These are phyloP conservation scores for Rattus rattus DNA, from an alignment of 2,113 vertebrate species.

Conservation along the genomic window DNA sequence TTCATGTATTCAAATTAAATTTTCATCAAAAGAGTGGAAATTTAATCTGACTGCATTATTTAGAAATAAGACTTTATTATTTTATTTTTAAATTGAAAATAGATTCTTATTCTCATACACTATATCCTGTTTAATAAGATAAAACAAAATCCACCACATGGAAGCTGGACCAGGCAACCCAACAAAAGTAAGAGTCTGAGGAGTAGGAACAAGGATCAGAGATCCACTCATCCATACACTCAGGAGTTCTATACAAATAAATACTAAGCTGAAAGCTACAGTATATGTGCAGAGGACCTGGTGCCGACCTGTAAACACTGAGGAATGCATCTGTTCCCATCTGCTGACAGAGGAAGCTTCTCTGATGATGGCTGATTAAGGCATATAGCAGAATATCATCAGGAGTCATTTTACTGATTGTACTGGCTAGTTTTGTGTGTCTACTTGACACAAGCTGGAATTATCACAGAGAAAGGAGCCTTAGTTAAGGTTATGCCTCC, in stretches of 20 bases:
- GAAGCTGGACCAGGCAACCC: background rate
- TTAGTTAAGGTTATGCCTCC: too few species aligned
- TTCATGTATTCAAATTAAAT: background rate
- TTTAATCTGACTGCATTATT: background rate
- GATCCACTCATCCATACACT: background rate
- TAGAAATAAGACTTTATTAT: background rate
- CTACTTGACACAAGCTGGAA: too few species aligned
- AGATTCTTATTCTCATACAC: background rate
- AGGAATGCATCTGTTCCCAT: background rate
- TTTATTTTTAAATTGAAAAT: background rate
- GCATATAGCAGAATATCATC: background rate
- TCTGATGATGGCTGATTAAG: background rate
- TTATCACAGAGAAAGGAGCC: too few species aligned
- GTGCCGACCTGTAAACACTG: background rate
- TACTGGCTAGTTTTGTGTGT: too few species aligned
- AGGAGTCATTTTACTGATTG: background rate
- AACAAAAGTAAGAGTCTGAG: background rate
- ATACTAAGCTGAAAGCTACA: background rate
- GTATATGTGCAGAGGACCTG: background rate
- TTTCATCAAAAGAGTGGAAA: background rate
- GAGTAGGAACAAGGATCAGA: background rate
- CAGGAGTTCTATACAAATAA: background rate
- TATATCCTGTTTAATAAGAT: background rate
- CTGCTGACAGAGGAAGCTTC: background rate
- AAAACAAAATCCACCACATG: background rate